These are phyloP conservation scores for Rhincodon typus DNA, from an alignment of 2,797 vertebrate genomes.

Conservation along the genomic window DNA sequence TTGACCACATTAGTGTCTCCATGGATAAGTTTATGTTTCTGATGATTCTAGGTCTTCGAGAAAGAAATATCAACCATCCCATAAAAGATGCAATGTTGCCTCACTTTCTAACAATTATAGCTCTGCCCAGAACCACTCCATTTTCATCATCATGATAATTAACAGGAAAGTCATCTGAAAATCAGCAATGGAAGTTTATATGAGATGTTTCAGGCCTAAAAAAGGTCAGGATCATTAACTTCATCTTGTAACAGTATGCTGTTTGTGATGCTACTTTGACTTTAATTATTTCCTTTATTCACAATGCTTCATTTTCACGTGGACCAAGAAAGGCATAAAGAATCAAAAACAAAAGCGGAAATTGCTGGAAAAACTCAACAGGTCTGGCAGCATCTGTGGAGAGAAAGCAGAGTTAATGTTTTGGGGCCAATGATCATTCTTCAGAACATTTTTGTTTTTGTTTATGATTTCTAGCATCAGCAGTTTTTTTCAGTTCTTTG, in stretches of 20 bases:
- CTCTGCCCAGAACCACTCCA: not conserved
- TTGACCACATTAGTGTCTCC: not conserved
- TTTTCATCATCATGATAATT: not conserved
- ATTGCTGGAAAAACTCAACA: too few relatives aligned
- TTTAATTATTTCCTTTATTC: not conserved
- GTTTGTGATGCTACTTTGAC: not conserved
- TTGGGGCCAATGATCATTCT: too few relatives aligned
- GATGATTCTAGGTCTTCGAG: not conserved
- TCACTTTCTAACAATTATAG: not conserved
- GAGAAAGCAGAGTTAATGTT: too few relatives aligned
- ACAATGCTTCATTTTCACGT: not conserved
- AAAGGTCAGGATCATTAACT: not conserved
- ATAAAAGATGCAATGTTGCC: not conserved
- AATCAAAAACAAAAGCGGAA: too few relatives aligned
- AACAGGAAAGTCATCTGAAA: not conserved
- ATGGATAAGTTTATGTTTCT: not conserved
- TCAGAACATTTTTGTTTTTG: too few relatives aligned
- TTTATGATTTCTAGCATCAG: too few relatives aligned
- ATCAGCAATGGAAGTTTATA: not conserved
- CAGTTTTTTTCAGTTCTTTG: too few relatives aligned
- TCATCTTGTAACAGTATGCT: not conserved
- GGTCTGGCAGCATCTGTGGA: too few relatives aligned
- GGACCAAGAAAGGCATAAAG: not conserved
- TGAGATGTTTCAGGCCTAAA: not conserved
- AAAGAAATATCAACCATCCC: not conserved